Conservation (phyloP, 2,113 vertebrate genomes). For the Platysternon megacephalum region DNA sequence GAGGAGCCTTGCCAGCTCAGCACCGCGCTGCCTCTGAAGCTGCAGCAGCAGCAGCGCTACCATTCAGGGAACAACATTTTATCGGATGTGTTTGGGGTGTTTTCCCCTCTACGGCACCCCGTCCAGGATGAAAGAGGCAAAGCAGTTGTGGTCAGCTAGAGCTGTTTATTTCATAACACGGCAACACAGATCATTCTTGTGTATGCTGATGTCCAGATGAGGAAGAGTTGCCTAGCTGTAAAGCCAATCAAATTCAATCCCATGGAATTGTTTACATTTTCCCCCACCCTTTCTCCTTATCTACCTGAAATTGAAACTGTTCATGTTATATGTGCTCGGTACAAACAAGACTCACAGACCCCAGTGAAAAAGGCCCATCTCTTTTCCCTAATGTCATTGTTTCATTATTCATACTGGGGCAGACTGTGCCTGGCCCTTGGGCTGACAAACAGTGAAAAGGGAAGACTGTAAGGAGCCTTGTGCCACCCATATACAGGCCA, state of each 20-base stretch:
- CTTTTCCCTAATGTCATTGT: not conserved
- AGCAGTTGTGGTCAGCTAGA: slow-evolving; percentile 38
- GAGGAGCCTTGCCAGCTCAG: too few species aligned
- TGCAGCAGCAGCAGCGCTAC: too few species aligned
- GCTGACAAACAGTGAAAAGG: not conserved
- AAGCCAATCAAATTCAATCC: not conserved
- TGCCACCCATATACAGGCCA: not conserved
- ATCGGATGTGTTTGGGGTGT: too few species aligned
- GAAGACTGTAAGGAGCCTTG: not conserved
- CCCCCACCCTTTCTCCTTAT: not conserved
- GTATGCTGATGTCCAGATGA: not conserved
- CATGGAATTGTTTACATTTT: not conserved
- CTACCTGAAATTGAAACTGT: not conserved
- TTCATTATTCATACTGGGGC: not conserved
- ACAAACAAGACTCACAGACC: not conserved
- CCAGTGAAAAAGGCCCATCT: not conserved
- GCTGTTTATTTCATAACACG: slow-evolving; percentile 38
- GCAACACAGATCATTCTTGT: not conserved
- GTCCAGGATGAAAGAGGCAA: not conserved
- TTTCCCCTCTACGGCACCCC: too few species aligned
- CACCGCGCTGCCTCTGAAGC: too few species aligned
- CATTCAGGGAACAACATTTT: too few species aligned
- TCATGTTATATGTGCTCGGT: not conserved
- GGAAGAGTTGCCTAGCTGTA: not conserved
- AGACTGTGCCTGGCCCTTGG: not conserved